phyloP scores from a whole-genome alignment of 2,888 invertebrate genomes.

The Capitulum mitella region DNA sequence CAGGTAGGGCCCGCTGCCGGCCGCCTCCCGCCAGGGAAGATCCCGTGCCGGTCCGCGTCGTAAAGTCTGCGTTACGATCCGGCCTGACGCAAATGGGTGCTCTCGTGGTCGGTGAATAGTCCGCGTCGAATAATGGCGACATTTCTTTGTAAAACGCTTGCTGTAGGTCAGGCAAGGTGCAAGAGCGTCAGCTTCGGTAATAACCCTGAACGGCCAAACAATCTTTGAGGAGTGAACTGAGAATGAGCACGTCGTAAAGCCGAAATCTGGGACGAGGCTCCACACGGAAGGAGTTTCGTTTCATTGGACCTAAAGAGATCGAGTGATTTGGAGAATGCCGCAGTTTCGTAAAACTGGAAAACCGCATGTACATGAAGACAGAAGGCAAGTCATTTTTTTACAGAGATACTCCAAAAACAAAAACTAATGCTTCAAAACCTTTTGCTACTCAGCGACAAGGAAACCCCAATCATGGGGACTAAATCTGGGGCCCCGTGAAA shows the following conservation, averaged over 20 bases:
- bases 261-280: no score
- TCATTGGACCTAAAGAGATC: no score
- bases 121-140: conserved; percentile 22
- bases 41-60: not conserved
- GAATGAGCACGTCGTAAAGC: not conserved
- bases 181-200: not conserved
- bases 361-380: no score
- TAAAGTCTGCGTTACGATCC: conserved; percentile 22
- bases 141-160: conserved; percentile 24
- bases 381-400: not conserved
- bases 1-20: not conserved
- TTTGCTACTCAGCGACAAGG: not conserved
- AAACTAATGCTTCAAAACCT: not conserved
- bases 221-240: not conserved
- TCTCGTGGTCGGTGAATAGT: conserved; percentile 21
- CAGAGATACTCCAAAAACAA: not conserved
- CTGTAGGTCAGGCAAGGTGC: conserved; percentile 20
- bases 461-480: not conserved
- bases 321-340: no score
- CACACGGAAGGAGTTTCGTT: no score
- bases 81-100: conserved; percentile 21
- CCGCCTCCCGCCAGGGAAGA: not conserved
- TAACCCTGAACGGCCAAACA: not conserved
- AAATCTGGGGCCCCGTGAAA: not conserved
- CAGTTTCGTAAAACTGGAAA: no score